Evolutionary conservation across 2,113 vertebrate genomes (phyloP).

Genomic region (Syngnathus floridae): DNA sequence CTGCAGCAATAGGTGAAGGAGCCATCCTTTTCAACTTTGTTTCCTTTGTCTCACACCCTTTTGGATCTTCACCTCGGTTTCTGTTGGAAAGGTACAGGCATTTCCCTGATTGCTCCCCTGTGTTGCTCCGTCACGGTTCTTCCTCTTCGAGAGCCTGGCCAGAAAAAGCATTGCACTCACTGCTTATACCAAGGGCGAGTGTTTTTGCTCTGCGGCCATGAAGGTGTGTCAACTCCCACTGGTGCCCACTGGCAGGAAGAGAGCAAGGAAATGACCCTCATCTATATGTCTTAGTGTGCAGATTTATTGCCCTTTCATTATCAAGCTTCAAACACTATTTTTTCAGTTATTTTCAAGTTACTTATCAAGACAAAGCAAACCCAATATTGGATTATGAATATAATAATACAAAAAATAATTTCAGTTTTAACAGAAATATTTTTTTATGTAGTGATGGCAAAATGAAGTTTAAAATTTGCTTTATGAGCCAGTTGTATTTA

Average conservation of each 20-base stretch:
- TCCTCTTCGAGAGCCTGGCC: constrained; percentile 14
- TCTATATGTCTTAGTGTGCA: constrained; percentile 1
- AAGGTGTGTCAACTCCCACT: constrained; percentile 18
- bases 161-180: constrained; percentile 4
- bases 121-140: constrained; percentile 19
- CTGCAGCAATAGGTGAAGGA: constrained; percentile 30
- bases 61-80: constrained; percentile 39
- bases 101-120: constrained; percentile 33
- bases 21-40: constrained; percentile 44
- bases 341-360: background rate
- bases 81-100: constrained; percentile 14
- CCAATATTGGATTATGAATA: no score
- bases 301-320: constrained; percentile 21
- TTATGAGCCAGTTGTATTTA: no score
- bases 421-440: no score
- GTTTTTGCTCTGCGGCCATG: constrained; percentile 6
- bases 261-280: background rate
- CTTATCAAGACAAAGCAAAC: no score
- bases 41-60: constrained; percentile 41
- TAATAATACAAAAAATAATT: no score
- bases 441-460: no score
- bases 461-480: no score
- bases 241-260: constrained; percentile 13
- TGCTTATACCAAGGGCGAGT: background rate
- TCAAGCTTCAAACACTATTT: constrained; percentile 19